Conservation (phyloP, 1,140 invertebrate genomes). For the Drosophila simulans region DNA sequence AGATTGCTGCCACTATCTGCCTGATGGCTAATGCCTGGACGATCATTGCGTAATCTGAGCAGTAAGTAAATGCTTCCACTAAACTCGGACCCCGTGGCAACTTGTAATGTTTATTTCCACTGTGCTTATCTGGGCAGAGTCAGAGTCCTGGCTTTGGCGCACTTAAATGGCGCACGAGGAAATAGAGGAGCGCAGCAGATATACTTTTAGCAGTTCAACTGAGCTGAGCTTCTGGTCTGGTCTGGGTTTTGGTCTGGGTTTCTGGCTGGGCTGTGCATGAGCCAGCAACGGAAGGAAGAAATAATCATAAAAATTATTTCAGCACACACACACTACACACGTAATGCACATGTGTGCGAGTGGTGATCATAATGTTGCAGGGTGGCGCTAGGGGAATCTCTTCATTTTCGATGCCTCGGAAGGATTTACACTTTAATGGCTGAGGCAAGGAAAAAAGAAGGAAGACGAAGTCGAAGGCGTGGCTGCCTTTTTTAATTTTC, state of each 20-base stretch:
- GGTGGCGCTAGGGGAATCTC: constrained; percentile 64
- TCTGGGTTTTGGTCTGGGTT: constrained; percentile 23
- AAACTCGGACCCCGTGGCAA: not conserved
- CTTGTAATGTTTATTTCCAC: constrained; percentile 77
- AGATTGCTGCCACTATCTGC: not conserved
- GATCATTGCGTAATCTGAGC: constrained; percentile 56
- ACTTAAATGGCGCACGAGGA: constrained; percentile 64
- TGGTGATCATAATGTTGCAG: constrained; percentile 79
- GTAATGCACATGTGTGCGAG: constrained; percentile 34
- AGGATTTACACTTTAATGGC: constrained; percentile 74
- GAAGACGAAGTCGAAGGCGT: constrained; percentile 16
- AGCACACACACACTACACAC: constrained; percentile 17
- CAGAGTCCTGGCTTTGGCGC: constrained; percentile 34
- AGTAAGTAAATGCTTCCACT: not conserved
- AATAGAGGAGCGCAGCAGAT: constrained; percentile 65
- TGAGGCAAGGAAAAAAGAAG: not conserved
- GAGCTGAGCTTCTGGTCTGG: constrained; percentile 26
- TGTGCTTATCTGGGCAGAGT: constrained; percentile 73
- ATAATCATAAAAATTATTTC: constrained; percentile 84
- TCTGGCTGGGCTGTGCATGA: constrained; percentile 43
- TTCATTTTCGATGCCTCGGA: constrained; percentile 67
- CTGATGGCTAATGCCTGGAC: constrained; percentile 37
- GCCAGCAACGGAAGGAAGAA: constrained; percentile 73
- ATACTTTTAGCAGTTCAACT: constrained; percentile 63
- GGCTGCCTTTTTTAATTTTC: constrained; percentile 73